Conservation (phyloP, 2,113 vertebrate genomes). For the Jaculus jaculus region DNA sequence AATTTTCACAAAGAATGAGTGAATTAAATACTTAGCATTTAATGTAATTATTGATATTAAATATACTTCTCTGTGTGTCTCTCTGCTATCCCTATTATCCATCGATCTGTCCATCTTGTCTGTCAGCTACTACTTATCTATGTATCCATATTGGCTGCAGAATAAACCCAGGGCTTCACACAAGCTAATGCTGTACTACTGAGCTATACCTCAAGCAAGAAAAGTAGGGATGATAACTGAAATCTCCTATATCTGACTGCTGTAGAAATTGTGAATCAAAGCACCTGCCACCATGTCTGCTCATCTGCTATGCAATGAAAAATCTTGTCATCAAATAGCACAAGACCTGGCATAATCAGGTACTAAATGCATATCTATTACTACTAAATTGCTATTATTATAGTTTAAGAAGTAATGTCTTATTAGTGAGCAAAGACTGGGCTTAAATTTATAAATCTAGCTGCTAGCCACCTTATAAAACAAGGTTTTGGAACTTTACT, state of each 20-base stretch:
- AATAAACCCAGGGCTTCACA: neutral
- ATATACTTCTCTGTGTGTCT: neutral
- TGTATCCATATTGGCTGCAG: neutral
- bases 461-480: neutral
- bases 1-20: neutral
- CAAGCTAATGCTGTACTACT: no score
- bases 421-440: neutral
- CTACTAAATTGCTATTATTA: neutral
- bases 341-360: neutral
- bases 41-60: neutral
- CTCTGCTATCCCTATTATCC: neutral
- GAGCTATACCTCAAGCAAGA: neutral
- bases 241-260: neutral
- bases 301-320: accelerated
- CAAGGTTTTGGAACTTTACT: neutral
- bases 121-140: neutral
- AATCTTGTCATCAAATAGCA: neutral
- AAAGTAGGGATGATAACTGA: neutral
- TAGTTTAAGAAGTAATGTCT: neutral
- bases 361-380: no score
- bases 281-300: accelerated
- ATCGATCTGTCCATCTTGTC: neutral
- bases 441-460: neutral
- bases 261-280: neutral
- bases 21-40: neutral